A percentile compares a stretch with the other conserved stretches of the same genome.
phyloP scores from a whole-genome alignment of 2,888 invertebrate genomes.

The Tetragonula carbonaria region DNA sequence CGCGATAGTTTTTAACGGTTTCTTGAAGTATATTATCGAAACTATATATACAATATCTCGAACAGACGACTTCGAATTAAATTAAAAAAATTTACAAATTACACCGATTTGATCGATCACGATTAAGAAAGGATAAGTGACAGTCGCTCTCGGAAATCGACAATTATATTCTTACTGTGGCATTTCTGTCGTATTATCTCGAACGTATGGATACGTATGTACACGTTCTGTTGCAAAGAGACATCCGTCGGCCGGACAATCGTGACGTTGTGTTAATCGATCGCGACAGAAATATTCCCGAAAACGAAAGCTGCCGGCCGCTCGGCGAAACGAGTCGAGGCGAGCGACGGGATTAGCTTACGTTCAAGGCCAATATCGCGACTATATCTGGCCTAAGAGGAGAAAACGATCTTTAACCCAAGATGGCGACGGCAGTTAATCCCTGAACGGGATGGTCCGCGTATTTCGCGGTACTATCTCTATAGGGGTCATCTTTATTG shows the following conservation, averaged over 20 bases:
- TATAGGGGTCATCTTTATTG: conserved; percentile 78
- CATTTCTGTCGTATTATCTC: conserved; percentile 10
- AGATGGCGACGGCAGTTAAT: conserved; percentile 75
- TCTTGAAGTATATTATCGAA: neutral
- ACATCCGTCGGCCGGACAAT: conserved; percentile 18
- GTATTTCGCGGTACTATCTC: conserved; percentile 77
- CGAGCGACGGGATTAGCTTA: conserved; percentile 61
- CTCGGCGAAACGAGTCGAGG: conserved; percentile 2
- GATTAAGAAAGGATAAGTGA: neutral
- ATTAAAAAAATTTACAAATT: too few species aligned
- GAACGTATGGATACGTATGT: neutral
- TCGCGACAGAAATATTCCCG: conserved; percentile 42
- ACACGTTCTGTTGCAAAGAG: conserved; percentile 4
- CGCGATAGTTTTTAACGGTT: neutral
- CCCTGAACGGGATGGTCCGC: conserved; percentile 72
- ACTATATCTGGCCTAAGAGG: conserved; percentile 63
- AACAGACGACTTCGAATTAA: neutral
- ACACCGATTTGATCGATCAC: neutral
- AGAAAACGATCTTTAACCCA: conserved; percentile 73
- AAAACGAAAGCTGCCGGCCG: conserved; percentile 38
- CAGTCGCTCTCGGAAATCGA: neutral
- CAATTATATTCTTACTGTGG: neutral
- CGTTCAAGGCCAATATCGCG: conserved; percentile 61
- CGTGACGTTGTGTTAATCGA: conserved; percentile 24
- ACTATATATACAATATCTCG: too few species aligned